Percentiles rank a stretch among this genome's conserved stretches.
phyloP scores from a whole-genome alignment of 2,888 invertebrate species.

The Philhelius pedissequus region DNA sequence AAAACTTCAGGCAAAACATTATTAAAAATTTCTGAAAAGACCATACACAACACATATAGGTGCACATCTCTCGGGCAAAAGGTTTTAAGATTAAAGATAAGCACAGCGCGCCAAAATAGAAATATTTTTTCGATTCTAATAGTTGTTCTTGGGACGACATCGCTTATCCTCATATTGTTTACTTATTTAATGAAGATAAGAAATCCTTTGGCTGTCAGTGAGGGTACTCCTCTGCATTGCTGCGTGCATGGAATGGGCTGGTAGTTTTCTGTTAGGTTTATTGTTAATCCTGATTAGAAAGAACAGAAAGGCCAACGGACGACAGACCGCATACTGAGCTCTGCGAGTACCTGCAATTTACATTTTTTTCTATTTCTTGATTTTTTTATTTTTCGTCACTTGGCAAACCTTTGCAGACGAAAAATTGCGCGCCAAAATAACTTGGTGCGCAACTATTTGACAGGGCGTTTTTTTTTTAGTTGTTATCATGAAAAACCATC shows the following conservation, averaged over 20 bases:
- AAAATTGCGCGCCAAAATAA: constrained; percentile 55
- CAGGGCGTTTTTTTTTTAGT: neutral
- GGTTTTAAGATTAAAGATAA: constrained; percentile 58
- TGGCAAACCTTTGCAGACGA: neutral
- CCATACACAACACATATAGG: neutral
- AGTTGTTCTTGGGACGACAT: constrained; percentile 13
- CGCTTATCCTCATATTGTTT: constrained; percentile 62
- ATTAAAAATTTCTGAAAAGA: constrained; percentile 39
- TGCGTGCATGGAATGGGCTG: neutral
- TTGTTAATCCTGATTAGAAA: constrained; percentile 61
- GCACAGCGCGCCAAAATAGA: constrained; percentile 47
- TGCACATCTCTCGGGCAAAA: neutral
- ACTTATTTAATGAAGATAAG: constrained; percentile 65
- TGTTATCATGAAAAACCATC: neutral
- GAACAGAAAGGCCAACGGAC: constrained; percentile 28
- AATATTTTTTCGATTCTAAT: neutral
- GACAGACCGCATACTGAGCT: constrained; percentile 54
- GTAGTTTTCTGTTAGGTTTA: neutral
- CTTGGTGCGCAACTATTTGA: constrained; percentile 29
- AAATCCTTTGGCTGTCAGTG: constrained; percentile 56
- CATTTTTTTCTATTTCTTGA: neutral
- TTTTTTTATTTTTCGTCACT: neutral
- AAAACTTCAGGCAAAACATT: constrained; percentile 68
- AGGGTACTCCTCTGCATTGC: constrained; percentile 29
- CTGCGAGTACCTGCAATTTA: constrained; percentile 47